Evolutionary conservation across 37 sponge, comb jelly and placozoan species (phyloP), one percentile per base, ranked within the genome.

Genomic region (Chondrosia reniformis): DNA sequence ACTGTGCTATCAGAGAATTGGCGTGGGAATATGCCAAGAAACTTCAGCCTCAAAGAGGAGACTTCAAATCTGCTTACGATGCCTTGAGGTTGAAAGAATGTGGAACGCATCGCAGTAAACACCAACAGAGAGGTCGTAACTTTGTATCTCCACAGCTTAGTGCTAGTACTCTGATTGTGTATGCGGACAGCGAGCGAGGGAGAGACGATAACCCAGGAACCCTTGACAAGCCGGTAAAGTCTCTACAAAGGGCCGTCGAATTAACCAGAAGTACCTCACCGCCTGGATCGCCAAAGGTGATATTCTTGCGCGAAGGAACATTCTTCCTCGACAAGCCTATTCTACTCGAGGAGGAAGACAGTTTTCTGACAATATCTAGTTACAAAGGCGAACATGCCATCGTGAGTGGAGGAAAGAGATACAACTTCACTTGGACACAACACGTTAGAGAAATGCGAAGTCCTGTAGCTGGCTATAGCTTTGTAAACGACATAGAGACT

Each of bases 1-100:
- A 88, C 67, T 88, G 88, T 45, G 79, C 72, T 21, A 62, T 88
- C 63, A 79, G 67, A 34, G 57, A 74, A 71, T 76, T 88, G 64
- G 88, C 84, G 15, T 84, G 83, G 88, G 67, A 79, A 3, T 88
- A 80, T 55, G 84, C 88, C 40, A 73, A 65, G 43, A 83, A 83
- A 61, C 59, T 88, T 1, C 84, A 75, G 36, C 88, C 88, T 4
- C 74, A 41, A 41, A 67, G 49, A 6, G 72, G 74, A 24, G 25
- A 24, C 62, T 83, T 83, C 59, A 42, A 57, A 33, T 45, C 72
- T 22, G 59, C 71, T 25, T 84, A 74, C 9, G 88, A 88, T 64
- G 88, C 88, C 9, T 65, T 88, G 0, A 79, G 83, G 55, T 52
- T 84, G 46, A 61, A 63, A 67, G 61, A 78, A 43, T 87, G 88